phyloP scores from a whole-genome alignment of 2,113 vertebrate genomes.

The Phyllostomus discolor region DNA sequence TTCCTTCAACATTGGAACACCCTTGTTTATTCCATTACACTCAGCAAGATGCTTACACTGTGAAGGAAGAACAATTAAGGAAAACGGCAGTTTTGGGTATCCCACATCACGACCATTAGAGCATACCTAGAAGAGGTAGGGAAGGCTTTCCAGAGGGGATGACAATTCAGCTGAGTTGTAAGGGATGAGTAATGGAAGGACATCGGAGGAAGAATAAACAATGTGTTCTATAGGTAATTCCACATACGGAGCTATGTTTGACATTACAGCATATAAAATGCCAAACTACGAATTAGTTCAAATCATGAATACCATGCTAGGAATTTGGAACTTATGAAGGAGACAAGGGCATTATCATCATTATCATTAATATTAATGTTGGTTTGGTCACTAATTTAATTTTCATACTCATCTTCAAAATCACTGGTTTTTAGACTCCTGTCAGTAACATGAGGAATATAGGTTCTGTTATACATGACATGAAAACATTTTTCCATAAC shows the following conservation, averaged over 20 bases:
- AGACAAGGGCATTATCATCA: not conserved
- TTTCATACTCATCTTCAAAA: not conserved
- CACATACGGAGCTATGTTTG: not conserved
- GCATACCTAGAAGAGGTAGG: not conserved
- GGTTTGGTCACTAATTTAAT: not conserved
- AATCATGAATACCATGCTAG: not conserved
- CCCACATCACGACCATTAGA: not conserved
- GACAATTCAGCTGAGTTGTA: not conserved
- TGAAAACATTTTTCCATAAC: slow-evolving; percentile 24
- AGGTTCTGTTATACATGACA: slow-evolving; percentile 30
- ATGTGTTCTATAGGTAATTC: not conserved
- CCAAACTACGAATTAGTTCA: not conserved
- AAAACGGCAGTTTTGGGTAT: not conserved
- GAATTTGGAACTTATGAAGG: not conserved
- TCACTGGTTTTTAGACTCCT: not conserved
- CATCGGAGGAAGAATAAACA: not conserved
- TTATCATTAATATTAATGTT: not conserved
- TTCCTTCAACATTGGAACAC: not conserved
- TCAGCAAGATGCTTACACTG: not conserved
- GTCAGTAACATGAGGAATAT: not conserved
- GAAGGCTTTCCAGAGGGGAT: not conserved
- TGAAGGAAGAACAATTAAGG: not conserved
- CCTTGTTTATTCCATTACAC: not conserved
- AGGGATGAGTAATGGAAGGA: not conserved
- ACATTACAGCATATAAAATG: not conserved